Evolutionary conservation across 2,888 invertebrate genomes (phyloP), one percentile per base, ranked within the genome.

Genomic region (Ariolimax columbianus): DNA sequence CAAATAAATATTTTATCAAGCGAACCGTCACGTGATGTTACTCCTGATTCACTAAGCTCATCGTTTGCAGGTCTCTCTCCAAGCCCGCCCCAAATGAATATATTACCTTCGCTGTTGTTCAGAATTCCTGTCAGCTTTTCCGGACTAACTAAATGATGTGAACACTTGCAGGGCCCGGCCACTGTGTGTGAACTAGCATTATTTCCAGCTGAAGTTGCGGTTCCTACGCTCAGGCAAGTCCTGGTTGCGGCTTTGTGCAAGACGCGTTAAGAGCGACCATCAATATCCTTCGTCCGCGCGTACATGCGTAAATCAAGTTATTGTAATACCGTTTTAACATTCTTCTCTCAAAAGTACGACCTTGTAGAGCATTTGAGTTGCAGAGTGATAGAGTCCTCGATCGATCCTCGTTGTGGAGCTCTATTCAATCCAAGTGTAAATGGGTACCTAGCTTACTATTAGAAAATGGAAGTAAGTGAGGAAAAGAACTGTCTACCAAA

Each of bases 1-100:
- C 68, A 83, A 77, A 83, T 83, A 83, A 77, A 83, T 83, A 77
- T 77, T 83, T 66, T 33, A 77, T 75, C 66, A 82, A 40, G 33
- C 55, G 30, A 40, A 75, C 43, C 26, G 75, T 75, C 82, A 82
- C 82, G 63, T 82, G 82, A 73, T 63, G 55, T 68, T 79, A 68
- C 36, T 79, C 30, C 40, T 68, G 79, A 36, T 43, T 79, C 47
- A 38, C 40, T 30, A 17, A 26, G 38, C n/a, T 66, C 11, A 38
- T 3, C 23, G 79, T 43, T 43, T 63, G 9, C 43, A 33, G 40
- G 40, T 79, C n/a, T 26, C 11, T 43, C 23, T 47, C 11, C 3
- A 43, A 43, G n/a, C 17, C 79, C 63, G 43, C 66, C 66, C 43
- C 9, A 63, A 40, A 40, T 43, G 63, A 68, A 68, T 66, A 47